These are phyloP conservation scores for Fragum whitleyi DNA, from an alignment of 2,888 invertebrate species.

Conservation along the genomic window DNA sequence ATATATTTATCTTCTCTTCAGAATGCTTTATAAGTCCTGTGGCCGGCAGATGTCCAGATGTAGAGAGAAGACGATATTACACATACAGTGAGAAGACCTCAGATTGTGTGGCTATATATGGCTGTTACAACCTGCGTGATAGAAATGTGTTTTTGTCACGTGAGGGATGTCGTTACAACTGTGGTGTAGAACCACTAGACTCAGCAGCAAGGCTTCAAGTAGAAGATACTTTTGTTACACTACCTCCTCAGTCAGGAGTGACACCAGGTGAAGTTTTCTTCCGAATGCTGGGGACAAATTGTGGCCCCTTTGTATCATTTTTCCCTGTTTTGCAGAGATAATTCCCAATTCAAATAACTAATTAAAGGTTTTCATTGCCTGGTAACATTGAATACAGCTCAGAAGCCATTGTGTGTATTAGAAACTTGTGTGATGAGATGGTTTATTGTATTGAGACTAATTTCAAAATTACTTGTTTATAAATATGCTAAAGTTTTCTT, in stretches of 20 bases:
- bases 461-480: too few species aligned
- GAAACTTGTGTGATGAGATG: too few species aligned
- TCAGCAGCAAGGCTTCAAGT: slow-evolving; percentile 3
- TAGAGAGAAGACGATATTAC: slow-evolving; percentile 38
- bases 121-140: slow-evolving; percentile 49
- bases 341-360: too few species aligned
- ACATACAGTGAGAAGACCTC: slow-evolving; percentile 40
- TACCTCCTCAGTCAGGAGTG: background rate
- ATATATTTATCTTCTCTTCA: too few species aligned
- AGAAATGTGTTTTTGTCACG: slow-evolving; percentile 45
- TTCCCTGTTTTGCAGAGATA: too few species aligned
- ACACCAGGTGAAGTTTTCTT: background rate
- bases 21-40: slow-evolving; percentile 50
- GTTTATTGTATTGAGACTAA: too few species aligned
- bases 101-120: slow-evolving; percentile 42
- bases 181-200: slow-evolving; percentile 18
- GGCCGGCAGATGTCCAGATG: slow-evolving; percentile 40
- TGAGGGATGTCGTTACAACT: slow-evolving; percentile 39
- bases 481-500: too few species aligned
- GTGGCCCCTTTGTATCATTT: too few species aligned
- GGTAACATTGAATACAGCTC: too few species aligned
- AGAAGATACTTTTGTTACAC: slow-evolving; percentile 8
- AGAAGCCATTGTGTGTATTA: too few species aligned
- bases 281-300: too few species aligned
- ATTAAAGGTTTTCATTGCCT: too few species aligned